Evolutionary conservation across 2,113 vertebrate genomes (phyloP).

Genomic region (Phylloscopus trochiloides): DNA sequence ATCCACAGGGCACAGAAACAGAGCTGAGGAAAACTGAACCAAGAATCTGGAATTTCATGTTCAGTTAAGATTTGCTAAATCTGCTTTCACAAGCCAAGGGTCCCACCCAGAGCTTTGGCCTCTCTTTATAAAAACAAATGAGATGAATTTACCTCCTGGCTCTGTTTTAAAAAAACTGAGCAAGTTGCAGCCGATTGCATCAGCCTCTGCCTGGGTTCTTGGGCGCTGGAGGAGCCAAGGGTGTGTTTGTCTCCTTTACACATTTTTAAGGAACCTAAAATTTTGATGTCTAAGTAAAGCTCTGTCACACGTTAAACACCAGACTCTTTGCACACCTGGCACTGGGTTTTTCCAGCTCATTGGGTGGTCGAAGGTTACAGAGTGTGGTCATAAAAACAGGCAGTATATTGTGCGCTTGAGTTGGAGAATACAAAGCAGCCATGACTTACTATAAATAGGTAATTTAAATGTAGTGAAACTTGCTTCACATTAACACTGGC

Average conservation of each 20-base stretch:
- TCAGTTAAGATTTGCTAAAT: not conserved
- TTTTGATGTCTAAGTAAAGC: not conserved
- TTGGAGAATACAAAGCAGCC: not conserved
- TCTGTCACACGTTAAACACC: not conserved
- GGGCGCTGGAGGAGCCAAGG: not conserved
- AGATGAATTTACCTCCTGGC: not conserved
- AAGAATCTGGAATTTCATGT: not conserved
- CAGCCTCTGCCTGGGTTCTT: not conserved
- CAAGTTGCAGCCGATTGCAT: conserved; percentile 19
- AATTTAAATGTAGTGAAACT: not conserved
- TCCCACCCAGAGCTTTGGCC: not conserved
- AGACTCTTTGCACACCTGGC: not conserved
- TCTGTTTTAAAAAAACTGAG: not conserved
- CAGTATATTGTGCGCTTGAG: not conserved
- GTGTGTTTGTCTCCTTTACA: not conserved
- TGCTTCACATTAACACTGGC: not conserved
- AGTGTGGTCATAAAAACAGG: not conserved
- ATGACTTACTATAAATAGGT: not conserved
- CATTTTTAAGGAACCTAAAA: not conserved
- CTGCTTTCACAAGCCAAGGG: not conserved
- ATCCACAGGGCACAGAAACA: not conserved
- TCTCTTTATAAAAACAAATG: not conserved
- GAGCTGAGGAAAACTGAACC: not conserved
- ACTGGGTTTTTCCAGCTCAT: not conserved
- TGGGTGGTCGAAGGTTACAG: not conserved